Percentiles rank a stretch among this genome's conserved stretches.
Evolutionary conservation across 2,888 invertebrate species (phyloP).

Genomic region (Pyrrhia umbra): DNA sequence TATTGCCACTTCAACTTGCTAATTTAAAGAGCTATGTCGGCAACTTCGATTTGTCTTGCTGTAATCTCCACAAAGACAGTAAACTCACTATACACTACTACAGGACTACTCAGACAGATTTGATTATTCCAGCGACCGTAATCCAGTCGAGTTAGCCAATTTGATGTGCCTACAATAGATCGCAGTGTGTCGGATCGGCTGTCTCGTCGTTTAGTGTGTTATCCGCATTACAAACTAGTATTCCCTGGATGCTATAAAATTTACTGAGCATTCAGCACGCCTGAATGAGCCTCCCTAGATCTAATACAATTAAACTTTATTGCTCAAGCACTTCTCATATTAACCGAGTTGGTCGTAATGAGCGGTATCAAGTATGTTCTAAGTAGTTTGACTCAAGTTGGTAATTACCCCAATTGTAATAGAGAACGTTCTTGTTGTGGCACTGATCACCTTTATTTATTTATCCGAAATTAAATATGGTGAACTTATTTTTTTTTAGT

Average conservation of each 20-base stretch:
- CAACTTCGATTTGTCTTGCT: constrained; percentile 30
- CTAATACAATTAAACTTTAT: constrained; percentile 52
- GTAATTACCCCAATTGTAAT: constrained; percentile 56
- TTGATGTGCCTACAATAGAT: constrained; percentile 40
- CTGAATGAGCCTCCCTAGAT: constrained; percentile 16
- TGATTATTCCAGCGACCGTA: constrained; percentile 46
- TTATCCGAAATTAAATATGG: constrained; percentile 16
- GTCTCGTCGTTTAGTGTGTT: constrained; percentile 7
- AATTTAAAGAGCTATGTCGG: constrained; percentile 27
- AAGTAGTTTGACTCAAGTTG: constrained; percentile 44
- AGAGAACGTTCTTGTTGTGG: constrained; percentile 39
- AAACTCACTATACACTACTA: constrained; percentile 14
- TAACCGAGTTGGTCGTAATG: constrained; percentile 41
- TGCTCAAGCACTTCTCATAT: constrained; percentile 42
- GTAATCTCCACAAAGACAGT: constrained; percentile 30
- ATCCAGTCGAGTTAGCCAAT: constrained; percentile 40
- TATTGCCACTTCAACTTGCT: constrained; percentile 29
- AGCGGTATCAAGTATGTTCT: constrained; percentile 41
- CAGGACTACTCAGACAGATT: constrained; percentile 44
- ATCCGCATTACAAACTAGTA: constrained; percentile 31
- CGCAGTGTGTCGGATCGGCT: constrained; percentile 25
- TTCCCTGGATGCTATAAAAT: constrained; percentile 37
- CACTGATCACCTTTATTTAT: constrained; percentile 25
- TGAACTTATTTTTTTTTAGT: constrained; percentile 19
- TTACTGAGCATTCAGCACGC: background rate